Percentiles rank a stretch among this genome's conserved stretches.
These are phyloP conservation scores for Hylomyscus alleni DNA, from an alignment of 2,797 vertebrate genomes.

Conservation along the genomic window DNA sequence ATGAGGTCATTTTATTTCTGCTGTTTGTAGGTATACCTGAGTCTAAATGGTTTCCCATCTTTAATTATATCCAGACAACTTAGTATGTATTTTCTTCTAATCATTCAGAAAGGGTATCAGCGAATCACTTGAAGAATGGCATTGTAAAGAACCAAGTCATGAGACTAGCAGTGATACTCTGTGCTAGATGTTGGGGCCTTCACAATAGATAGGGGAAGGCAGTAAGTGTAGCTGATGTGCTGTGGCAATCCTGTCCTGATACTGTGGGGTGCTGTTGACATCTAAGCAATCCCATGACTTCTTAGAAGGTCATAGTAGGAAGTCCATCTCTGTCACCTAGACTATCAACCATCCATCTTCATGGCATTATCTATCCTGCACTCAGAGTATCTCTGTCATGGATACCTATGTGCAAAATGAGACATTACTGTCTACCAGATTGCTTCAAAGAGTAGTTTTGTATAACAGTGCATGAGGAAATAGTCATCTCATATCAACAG, in stretches of 20 bases:
- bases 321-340: neutral
- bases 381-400: conserved; percentile 71
- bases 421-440: neutral
- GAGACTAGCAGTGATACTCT: neutral
- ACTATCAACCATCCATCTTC: conserved; percentile 51
- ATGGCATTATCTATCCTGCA: conserved; percentile 67
- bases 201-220: neutral
- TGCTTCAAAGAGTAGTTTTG: conserved; percentile 70
- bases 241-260: conserved; percentile 55
- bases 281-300: conserved; percentile 51
- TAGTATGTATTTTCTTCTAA: conserved; percentile 32
- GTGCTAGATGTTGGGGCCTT: neutral
- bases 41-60: conserved; percentile 40
- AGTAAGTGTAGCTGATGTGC: conserved; percentile 53
- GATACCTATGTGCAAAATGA: conserved; percentile 58
- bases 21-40: neutral
- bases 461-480: conserved; percentile 50
- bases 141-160: conserved; percentile 15
- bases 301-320: neutral
- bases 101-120: neutral
- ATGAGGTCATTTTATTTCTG: conserved; percentile 29
- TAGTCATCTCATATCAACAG: neutral
- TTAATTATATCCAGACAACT: neutral
- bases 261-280: conserved; percentile 29
- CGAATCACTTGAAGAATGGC: conserved; percentile 40